Conservation (phyloP, 1,140 invertebrate species). For the Pinna nobilis region DNA sequence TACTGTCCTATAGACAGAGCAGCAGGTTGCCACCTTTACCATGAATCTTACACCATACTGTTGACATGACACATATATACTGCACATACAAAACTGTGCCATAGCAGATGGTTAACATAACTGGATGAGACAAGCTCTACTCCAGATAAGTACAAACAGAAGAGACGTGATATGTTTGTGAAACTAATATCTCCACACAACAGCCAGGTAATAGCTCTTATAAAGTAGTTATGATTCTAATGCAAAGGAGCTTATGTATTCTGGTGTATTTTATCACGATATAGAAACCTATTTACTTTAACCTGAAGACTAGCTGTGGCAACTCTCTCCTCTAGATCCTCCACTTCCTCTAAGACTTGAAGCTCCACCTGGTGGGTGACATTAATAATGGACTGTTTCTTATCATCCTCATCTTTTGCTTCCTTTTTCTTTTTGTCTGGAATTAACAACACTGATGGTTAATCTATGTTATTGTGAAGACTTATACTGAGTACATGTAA, state of each 20-base stretch:
- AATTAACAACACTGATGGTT: constrained; percentile 23
- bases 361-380: constrained; percentile 83
- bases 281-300: constrained; percentile 75
- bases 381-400: constrained; percentile 9
- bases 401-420: constrained; percentile 40
- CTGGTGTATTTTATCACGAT: neutral
- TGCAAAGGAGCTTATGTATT: too few species aligned
- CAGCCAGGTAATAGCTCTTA: too few species aligned
- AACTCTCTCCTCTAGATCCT: constrained; percentile 93
- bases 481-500: too few species aligned
- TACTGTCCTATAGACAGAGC: too few species aligned
- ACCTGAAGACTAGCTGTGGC: constrained; percentile 94
- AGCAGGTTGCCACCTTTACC: too few species aligned
- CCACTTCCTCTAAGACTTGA: constrained; percentile 89
- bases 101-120: too few species aligned
- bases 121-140: too few species aligned
- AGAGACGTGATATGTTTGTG: neutral
- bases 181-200: too few species aligned
- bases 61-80: too few species aligned
- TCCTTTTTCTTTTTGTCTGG: constrained; percentile 23
- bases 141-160: neutral
- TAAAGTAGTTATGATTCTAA: too few species aligned
- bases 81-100: too few species aligned
- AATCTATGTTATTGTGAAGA: constrained; percentile 3
- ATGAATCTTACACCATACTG: too few species aligned